Conservation (phyloP, 2,797 vertebrate species). For the Pseudochromis fuscus region DNA sequence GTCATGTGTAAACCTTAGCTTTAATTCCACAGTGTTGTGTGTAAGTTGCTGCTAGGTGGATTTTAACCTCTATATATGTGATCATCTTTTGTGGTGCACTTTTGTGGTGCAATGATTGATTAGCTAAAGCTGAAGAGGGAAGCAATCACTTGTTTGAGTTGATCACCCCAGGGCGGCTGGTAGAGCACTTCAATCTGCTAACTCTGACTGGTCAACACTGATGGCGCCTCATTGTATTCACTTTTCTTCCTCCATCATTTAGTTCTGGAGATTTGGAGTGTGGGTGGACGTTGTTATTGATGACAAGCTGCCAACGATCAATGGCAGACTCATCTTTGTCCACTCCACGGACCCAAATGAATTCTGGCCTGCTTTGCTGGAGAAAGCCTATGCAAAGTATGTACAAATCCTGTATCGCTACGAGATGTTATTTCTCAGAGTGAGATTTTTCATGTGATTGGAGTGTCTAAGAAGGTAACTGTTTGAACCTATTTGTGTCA, state of each 20-base stretch:
- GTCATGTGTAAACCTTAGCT: neutral
- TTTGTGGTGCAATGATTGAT: too few species aligned
- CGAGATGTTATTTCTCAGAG: neutral
- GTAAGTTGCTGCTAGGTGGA: too few species aligned
- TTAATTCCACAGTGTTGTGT: neutral
- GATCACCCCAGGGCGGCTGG: too few species aligned
- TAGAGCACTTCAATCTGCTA: too few species aligned
- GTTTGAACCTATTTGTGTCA: conserved; percentile 56
- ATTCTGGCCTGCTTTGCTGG: conserved; percentile 92
- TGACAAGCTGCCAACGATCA: conserved; percentile 84
- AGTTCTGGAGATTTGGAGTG: conserved; percentile 87
- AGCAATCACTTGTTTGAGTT: too few species aligned
- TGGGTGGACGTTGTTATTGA: conserved; percentile 86
- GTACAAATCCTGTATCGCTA: conserved; percentile 31
- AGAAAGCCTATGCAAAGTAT: conserved; percentile 94
- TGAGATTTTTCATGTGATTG: neutral
- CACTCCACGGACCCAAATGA: conserved; percentile 84
- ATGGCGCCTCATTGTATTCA: neutral
- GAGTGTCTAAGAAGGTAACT: neutral
- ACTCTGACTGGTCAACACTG: too few species aligned
- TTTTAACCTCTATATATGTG: too few species aligned
- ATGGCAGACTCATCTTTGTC: conserved; percentile 83
- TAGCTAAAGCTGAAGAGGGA: too few species aligned
- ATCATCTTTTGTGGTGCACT: too few species aligned
- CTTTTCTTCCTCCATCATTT: conserved; percentile 1